Base-by-base conservation (phyloP, 1,140 invertebrate species). In the Listronotus oregonensis region DNA sequence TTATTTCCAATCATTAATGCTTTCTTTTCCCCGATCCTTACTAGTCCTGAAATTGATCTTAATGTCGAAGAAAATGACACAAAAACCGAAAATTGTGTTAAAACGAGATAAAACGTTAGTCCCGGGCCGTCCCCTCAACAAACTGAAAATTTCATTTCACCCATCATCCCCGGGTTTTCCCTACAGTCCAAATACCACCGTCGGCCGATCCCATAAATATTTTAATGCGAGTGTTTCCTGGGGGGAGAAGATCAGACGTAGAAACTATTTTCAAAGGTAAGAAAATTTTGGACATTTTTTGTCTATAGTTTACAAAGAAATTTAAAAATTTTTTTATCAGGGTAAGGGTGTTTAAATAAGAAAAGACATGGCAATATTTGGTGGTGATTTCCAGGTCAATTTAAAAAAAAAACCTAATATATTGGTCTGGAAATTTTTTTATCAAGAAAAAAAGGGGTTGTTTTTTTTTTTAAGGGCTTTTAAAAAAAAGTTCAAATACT, bases 201-300 rank as follows among this genome's bases (percentile, higher is more conserved):
- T 78, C 56, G 77, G 17, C 79, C 18, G 85, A 86, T 0, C 88
- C 90, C 0, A 83, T 93, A 4, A 91, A 93, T 74, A 87, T 91
- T 11, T 80, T 94, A 8, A 79, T 89, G 51, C 80, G 87, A 43
- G 91, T 96, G 0, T 97, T 96, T 77, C 94, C 94, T 0, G 88
- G 88, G 66, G 87, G 91, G 71, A 88, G 93, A 70, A 83, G 92
- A 21, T 86, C 85, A 17, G 91, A 95, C 64, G 90, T 96, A 1
- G 93, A 96, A 77, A 85, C 89, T 6, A 85, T 93, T 46, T 82
- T 96, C 81, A 87, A 80, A 82, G 89, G 76, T 90, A 84, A 37
- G 62, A 60, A n/a, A n/a, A n/a, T n/a, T n/a, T n/a, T n/a, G n/a
- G n/a, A n/a, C n/a, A n/a, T n/a, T n/a, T n/a, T n/a, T n/a, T n/a